Evolutionary conservation across 2,888 invertebrate genomes (phyloP), one percentile per base, ranked within the genome.

Genomic region (Harpagoxenus sublaevis): DNA sequence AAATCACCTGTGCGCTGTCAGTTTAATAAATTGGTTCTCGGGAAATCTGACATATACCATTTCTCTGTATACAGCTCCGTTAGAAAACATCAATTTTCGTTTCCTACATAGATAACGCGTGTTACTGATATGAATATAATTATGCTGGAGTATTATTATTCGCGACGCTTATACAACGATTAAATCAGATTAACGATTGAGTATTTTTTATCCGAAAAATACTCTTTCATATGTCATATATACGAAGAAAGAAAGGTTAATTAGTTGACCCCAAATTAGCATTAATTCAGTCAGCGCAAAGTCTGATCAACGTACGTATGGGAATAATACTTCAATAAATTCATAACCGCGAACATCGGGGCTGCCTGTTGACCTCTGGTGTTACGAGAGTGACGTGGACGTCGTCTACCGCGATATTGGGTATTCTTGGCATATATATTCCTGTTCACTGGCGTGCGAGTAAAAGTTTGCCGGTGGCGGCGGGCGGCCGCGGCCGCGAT

Each of bases 1-100:
- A 73, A 73, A 73, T 81, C 73, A 73, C 79, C 60, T 48, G 78
- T 35, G 57, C 71, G 35, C 51, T 12, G 48, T 45, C 70, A 45
- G 39, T 23, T 57, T 70, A 23, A 79, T 73, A 62, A 81, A 39
- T 73, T 18, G 31, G 12, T 4, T 57, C 12, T 10, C 60, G 45
- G 45, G 9, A 70, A 78, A 71, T 78, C 53, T 42, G 31, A 3
- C 35, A 60, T 8, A 8, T 12, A 8, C 6, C 57, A 39, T 31
- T 31, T 28, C n/a, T 55, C n/a, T 55, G 18, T 10, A n/a, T 15
- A n/a, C 3, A 3, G 15, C 9, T 9, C 55, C 66, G 12, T 68
- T 45, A 15, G 42, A 42, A 68, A 68, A 68, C 42, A 39, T 42
- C n/a, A 31, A 48, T 35, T 31, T 10, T 28, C 15, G 3, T 15